Conservation (phyloP, 2,888 invertebrate genomes). For the Mystacides longicornis region DNA sequence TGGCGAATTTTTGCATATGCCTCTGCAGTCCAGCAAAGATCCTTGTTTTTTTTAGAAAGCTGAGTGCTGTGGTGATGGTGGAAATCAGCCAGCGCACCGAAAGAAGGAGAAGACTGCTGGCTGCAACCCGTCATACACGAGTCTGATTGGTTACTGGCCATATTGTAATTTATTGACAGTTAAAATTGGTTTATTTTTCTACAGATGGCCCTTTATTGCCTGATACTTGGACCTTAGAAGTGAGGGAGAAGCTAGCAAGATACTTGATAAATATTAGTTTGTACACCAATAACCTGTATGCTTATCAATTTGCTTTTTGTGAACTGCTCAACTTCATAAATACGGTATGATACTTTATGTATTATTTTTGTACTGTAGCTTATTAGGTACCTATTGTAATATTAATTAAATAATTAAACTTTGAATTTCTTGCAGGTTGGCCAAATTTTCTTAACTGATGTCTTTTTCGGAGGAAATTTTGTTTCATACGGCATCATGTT, state of each 20-base stretch:
- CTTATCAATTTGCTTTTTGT: conserved; percentile 59
- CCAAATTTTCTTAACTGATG: conserved; percentile 61
- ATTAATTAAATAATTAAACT: background rate
- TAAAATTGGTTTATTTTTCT: background rate
- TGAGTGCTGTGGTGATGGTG: too few relatives aligned
- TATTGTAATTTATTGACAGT: too few relatives aligned
- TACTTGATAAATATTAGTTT: conserved; percentile 51
- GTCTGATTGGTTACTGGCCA: too few relatives aligned
- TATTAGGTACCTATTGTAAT: background rate
- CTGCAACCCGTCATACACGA: too few relatives aligned
- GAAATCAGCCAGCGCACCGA: too few relatives aligned
- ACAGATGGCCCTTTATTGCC: conserved; percentile 49
- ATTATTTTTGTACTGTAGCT: background rate
- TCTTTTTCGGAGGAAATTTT: conserved; percentile 57
- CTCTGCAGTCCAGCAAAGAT: too few relatives aligned
- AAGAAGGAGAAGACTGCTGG: too few relatives aligned
- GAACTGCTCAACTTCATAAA: conserved; percentile 68
- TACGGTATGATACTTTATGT: conserved; percentile 60
- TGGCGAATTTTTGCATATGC: too few relatives aligned
- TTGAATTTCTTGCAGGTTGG: conserved; percentile 51
- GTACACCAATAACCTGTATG: conserved; percentile 57
- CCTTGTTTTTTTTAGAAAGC: too few relatives aligned
- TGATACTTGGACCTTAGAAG: conserved; percentile 49
- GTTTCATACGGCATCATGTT: conserved; percentile 52
- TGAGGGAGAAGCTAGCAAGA: conserved; percentile 48